These are phyloP conservation scores for Scolopax mira DNA, from an alignment of 2,113 vertebrate genomes.

Conservation along the genomic window DNA sequence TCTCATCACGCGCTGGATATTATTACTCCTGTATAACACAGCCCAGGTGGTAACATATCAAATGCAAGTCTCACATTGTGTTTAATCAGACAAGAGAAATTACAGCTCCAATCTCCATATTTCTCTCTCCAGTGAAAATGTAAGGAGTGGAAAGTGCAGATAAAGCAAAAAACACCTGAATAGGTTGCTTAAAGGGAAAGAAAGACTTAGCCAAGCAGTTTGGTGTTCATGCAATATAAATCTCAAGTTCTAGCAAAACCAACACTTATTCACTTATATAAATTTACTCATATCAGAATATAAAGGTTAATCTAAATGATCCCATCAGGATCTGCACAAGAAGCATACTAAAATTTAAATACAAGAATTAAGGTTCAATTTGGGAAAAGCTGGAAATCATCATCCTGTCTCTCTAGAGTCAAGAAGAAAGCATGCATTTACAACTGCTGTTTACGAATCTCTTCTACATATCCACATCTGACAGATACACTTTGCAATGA, in stretches of 20 bases:
- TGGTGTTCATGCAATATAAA: neutral
- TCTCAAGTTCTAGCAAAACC: neutral
- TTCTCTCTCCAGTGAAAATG: neutral
- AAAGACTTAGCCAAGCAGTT: neutral
- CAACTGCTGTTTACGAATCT: neutral
- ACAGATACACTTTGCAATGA: neutral
- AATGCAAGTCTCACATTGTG: neutral
- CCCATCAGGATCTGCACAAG: neutral
- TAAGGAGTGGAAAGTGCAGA: neutral
- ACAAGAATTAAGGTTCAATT: neutral
- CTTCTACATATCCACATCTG: neutral
- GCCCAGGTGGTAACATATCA: neutral
- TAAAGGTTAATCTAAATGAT: neutral
- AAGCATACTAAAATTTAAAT: neutral
- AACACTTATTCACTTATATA: neutral
- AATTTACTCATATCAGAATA: neutral
- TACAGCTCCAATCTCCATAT: neutral
- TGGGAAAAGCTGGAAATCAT: neutral
- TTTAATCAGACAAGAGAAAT: neutral
- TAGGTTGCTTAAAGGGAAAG: neutral
- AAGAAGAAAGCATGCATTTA: neutral
- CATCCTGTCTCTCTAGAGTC: neutral
- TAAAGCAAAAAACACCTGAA: neutral
- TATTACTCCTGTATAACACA: neutral
- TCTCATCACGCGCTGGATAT: neutral